These are phyloP conservation scores for Threskiornis aethiopicus DNA, from an alignment of 2,797 vertebrate species.

Conservation along the genomic window DNA sequence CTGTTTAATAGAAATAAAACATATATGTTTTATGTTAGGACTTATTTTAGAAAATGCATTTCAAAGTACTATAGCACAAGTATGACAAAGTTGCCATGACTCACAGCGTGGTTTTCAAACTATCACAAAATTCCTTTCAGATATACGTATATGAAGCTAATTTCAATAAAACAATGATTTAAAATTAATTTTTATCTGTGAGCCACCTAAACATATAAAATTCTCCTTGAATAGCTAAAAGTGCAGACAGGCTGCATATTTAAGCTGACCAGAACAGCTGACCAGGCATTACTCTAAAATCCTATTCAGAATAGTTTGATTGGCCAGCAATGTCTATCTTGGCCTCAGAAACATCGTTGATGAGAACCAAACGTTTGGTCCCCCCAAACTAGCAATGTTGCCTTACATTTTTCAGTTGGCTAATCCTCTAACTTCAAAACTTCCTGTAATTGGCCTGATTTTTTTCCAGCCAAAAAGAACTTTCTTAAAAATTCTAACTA, in stretches of 20 bases:
- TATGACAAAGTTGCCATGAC: neutral
- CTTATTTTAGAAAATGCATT: neutral
- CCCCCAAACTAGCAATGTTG: constrained; percentile 13
- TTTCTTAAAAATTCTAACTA: constrained; percentile 5
- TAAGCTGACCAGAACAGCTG: neutral
- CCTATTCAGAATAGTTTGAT: constrained; percentile 9
- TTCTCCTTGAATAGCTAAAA: neutral
- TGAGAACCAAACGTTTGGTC: constrained; percentile 55
- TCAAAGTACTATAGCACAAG: neutral
- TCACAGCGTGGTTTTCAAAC: neutral
- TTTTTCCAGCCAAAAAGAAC: constrained; percentile 13
- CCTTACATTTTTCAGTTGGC: neutral
- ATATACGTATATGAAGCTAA: neutral
- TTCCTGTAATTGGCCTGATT: neutral
- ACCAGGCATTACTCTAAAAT: constrained; percentile 16
- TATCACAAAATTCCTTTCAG: neutral
- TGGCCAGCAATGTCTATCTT: constrained; percentile 33
- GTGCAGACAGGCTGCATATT: neutral
- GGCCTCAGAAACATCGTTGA: constrained; percentile 2
- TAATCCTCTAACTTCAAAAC: constrained; percentile 18
- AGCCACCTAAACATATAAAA: neutral
- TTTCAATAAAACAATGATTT: neutral
- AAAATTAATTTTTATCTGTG: neutral
- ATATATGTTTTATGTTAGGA: neutral
- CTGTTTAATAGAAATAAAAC: neutral